Conservation (phyloP, 2,797 vertebrate species). For the Selene dorsalis region DNA sequence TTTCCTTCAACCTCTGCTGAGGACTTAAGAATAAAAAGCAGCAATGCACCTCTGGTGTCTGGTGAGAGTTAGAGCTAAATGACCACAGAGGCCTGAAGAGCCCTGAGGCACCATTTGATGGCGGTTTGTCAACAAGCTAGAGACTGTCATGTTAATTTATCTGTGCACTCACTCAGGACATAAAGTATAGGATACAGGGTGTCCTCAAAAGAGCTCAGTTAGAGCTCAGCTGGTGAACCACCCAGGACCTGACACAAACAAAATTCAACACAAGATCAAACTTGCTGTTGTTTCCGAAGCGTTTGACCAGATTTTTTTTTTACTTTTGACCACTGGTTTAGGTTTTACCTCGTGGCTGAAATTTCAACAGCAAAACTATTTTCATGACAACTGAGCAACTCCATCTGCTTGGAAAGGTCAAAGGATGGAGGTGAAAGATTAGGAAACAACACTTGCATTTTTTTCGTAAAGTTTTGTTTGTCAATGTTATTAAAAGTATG, state of each 20-base stretch:
- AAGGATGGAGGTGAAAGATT: not conserved
- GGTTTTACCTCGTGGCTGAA: slow-evolving; percentile 11
- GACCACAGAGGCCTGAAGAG: slow-evolving; percentile 43
- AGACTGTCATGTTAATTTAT: slow-evolving; percentile 55
- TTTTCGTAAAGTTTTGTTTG: not conserved
- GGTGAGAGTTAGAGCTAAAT: slow-evolving; percentile 32
- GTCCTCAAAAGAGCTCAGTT: not conserved
- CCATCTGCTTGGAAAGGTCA: not conserved
- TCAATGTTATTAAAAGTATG: not conserved
- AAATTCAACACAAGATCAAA: not conserved
- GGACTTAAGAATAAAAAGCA: slow-evolving; percentile 48
- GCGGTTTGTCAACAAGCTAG: slow-evolving; percentile 53
- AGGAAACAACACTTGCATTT: not conserved
- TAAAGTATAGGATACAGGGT: slow-evolving; percentile 2
- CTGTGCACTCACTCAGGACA: slow-evolving; percentile 38
- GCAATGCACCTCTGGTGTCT: slow-evolving; percentile 33
- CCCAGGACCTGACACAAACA: not conserved
- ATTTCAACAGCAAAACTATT: slow-evolving; percentile 1
- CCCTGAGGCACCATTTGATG: slow-evolving; percentile 48
- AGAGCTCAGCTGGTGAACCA: not conserved
- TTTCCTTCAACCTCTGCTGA: slow-evolving; percentile 41
- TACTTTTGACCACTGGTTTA: too few relatives aligned
- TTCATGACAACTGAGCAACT: slow-evolving; percentile 25
- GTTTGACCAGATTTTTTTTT: slow-evolving; percentile 6
- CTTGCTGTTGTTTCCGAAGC: not conserved